These are phyloP conservation scores for Ischnus inquisitorius DNA, from an alignment of 2,888 invertebrate genomes.

Conservation along the genomic window DNA sequence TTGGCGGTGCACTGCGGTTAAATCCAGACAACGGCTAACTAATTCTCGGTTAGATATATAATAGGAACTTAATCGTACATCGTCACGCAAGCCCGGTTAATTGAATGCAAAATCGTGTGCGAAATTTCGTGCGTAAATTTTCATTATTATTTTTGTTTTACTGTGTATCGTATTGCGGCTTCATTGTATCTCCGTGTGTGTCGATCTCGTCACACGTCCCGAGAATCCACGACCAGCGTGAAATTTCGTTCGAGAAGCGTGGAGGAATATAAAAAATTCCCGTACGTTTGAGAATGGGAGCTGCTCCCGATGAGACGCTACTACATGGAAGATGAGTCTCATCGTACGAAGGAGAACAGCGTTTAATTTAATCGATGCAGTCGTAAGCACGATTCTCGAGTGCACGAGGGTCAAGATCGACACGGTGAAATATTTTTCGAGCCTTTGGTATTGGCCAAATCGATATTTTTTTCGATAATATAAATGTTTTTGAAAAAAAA, in stretches of 20 bases:
- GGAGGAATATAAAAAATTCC: conserved; percentile 25
- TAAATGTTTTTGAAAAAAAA: neutral
- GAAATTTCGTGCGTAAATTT: neutral
- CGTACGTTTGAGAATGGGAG: neutral
- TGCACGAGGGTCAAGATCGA: conserved; percentile 13
- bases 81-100: conserved; percentile 64
- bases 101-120: conserved; percentile 19
- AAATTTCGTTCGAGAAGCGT: conserved; percentile 63
- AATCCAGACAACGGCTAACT: conserved; percentile 76
- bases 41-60: conserved; percentile 78
- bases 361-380: conserved; percentile 32
- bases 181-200: conserved; percentile 3
- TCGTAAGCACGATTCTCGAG: conserved; percentile 64
- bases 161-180: neutral
- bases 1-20: conserved; percentile 71
- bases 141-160: neutral
- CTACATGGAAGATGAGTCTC: conserved; percentile 52
- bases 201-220: conserved; percentile 19
- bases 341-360: neutral
- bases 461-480: neutral
- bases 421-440: conserved; percentile 24
- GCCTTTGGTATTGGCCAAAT: neutral
- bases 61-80: conserved; percentile 81
- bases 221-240: conserved; percentile 72
- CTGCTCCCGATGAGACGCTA: conserved; percentile 26